A percentile compares a stretch with the other conserved stretches of the same genome.
These are phyloP conservation scores for Montifringilla adamsi DNA, from an alignment of 2,113 vertebrate species.

Conservation along the genomic window DNA sequence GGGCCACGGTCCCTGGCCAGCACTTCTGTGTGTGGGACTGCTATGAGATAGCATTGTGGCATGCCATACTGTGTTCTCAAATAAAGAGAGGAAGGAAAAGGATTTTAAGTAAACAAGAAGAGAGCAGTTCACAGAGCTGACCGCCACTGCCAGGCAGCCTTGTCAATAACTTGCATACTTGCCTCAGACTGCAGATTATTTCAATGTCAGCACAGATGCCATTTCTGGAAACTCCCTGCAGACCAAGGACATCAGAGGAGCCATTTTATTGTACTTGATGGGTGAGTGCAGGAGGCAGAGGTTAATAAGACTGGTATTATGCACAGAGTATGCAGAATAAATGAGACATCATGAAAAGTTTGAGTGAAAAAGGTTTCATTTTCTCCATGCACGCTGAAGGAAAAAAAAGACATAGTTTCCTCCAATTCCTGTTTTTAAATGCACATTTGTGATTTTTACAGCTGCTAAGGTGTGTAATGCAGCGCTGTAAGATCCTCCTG, in stretches of 20 bases:
- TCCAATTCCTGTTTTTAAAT: not conserved
- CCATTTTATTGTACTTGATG: slow-evolving; percentile 48
- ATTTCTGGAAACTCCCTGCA: slow-evolving; percentile 58
- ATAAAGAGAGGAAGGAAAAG: slow-evolving; percentile 46
- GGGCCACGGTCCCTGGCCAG: accelerated
- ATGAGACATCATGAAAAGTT: not conserved
- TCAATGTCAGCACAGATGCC: slow-evolving; percentile 59
- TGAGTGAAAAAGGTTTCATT: not conserved
- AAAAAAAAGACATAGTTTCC: not conserved
- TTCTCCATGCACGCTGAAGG: not conserved
- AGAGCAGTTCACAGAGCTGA: not conserved
- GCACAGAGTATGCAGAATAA: not conserved
- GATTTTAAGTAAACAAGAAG: slow-evolving; percentile 4
- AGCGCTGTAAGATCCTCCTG: not conserved
- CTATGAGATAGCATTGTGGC: not conserved
- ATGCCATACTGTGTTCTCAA: not conserved
- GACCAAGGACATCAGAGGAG: slow-evolving; percentile 55
- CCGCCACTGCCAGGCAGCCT: slow-evolving; percentile 5
- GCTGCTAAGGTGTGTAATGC: not conserved
- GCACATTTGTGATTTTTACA: not conserved
- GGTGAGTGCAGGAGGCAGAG: slow-evolving; percentile 45
- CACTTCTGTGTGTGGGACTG: not conserved
- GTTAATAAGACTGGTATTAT: slow-evolving; percentile 4
- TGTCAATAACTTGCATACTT: slow-evolving; percentile 23
- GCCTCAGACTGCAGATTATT: slow-evolving; percentile 46